Evolutionary conservation across 2,888 invertebrate genomes (phyloP), one percentile per base, ranked within the genome.

Genomic region (Ptychoptera albimana): DNA sequence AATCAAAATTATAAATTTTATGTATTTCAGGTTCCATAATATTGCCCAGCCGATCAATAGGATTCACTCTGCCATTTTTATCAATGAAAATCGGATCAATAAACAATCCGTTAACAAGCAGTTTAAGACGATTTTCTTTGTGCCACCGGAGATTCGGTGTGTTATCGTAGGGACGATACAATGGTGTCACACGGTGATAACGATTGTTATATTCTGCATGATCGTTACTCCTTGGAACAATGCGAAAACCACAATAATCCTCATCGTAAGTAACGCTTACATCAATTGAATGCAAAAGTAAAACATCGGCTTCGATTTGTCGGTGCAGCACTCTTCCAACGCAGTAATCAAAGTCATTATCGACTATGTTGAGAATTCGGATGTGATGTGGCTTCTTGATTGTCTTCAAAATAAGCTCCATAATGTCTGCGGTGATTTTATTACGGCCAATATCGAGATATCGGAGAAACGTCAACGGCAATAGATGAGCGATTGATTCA

Each of bases 361-460:
- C 61, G 41, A 45, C 57, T 2, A 65, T 45, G 39, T 53, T 50
- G 8, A 64, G 37, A 7, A 51, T 50, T 13, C 49, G 47, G 2
- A 61, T 44, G 35, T 50, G 50, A 30, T 54, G 50, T 1, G 55
- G 48, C 39, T 65, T 63, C 47, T 62, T 62, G 2, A 62, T 45
- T 7, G 54, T 48, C 8, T 52, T 44, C 11, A 64, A 44, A 13
- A 65, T 55, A 1, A 52, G 37, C 42, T 54, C 54, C n/a, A 62
- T 48, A 2, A 51, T 51, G 1, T 49, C 46, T 0, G 53, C 46
- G 1, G 49, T 51, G 35, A 65, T 64, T 0, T 48, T 40, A 48
- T 64, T 64, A 41, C 55, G 44, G 1, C 54, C 50, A 3, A 64
- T 50, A 42, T 58, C 53, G 13, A 64, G 42, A n/a, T 52, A 47